Conservation (phyloP, 2,113 vertebrate genomes). For the Perca fluviatilis region DNA sequence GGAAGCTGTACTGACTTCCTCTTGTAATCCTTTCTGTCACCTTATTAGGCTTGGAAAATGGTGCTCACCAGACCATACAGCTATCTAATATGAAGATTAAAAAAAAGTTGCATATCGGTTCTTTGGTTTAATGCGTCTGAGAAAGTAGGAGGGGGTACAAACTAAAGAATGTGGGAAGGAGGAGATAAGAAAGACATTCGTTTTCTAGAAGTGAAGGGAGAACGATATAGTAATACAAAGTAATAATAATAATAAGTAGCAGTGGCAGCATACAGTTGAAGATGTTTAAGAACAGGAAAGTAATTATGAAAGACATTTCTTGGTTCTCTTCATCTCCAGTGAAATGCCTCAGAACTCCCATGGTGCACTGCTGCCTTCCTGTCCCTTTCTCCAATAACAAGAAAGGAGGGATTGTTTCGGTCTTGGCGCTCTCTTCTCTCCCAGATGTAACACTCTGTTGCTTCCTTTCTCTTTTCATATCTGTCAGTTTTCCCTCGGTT, state of each 20-base stretch:
- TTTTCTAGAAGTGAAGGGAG: neutral
- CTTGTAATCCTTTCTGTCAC: constrained; percentile 43
- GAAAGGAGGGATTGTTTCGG: constrained; percentile 74
- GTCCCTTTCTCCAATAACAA: constrained; percentile 67
- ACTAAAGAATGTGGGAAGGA: neutral
- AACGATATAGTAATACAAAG: neutral
- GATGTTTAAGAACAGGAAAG: neutral
- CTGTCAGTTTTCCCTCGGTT: constrained; percentile 49
- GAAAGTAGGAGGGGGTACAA: neutral
- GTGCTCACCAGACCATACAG: constrained; percentile 48
- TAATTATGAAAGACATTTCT: neutral
- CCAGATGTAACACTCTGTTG: constrained; percentile 74
- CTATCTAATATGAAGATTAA: constrained; percentile 32
- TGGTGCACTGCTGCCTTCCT: constrained; percentile 67
- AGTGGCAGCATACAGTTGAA: neutral
- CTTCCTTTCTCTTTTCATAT: constrained; percentile 60
- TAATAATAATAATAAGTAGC: neutral
- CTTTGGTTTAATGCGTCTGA: constrained; percentile 39
- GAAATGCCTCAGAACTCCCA: constrained; percentile 67
- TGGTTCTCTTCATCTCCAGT: constrained; percentile 44
- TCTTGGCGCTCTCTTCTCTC: constrained; percentile 64
- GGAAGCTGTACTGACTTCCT: constrained; percentile 14
- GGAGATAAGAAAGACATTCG: constrained; percentile 1
- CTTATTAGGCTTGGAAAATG: constrained; percentile 70
- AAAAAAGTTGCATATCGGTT: constrained; percentile 33